phyloP scores from a whole-genome alignment of 64 coral and sea anemone genomes.

The Hydrozoanthus tunicans region DNA sequence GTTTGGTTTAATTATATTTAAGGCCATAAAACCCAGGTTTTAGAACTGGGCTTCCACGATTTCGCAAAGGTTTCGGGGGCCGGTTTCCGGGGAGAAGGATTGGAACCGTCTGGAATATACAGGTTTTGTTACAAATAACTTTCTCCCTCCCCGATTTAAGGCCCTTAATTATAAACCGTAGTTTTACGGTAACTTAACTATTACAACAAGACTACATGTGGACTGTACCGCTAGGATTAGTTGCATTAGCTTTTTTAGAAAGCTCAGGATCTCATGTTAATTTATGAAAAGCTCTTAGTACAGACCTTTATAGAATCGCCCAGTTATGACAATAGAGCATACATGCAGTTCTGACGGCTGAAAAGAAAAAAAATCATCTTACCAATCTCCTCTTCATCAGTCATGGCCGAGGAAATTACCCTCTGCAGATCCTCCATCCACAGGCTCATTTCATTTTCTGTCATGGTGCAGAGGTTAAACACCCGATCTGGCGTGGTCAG shows the following conservation, averaged over 20 bases:
- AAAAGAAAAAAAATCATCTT: background rate
- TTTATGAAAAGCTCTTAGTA: background rate
- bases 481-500: conserved; percentile 72
- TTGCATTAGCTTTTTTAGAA: background rate
- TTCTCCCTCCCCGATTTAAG: too few species aligned
- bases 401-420: conserved; percentile 68
- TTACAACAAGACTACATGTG: background rate
- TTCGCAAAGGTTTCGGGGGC: too few species aligned
- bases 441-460: conserved; percentile 81
- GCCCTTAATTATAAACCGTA: too few species aligned
- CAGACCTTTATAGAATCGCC: background rate
- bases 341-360: background rate
- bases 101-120: too few species aligned
- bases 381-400: conserved; percentile 88
- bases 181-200: background rate
- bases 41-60: background rate
- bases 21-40: background rate
- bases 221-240: background rate
- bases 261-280: background rate
- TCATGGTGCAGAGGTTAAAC: conserved; percentile 67
- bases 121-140: too few species aligned
- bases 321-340: background rate
- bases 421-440: conserved; percentile 75
- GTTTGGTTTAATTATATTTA: background rate
- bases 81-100: too few species aligned